Evolutionary conservation across 2,888 invertebrate genomes (phyloP).

Genomic region (Gnatocerus cornutus): DNA sequence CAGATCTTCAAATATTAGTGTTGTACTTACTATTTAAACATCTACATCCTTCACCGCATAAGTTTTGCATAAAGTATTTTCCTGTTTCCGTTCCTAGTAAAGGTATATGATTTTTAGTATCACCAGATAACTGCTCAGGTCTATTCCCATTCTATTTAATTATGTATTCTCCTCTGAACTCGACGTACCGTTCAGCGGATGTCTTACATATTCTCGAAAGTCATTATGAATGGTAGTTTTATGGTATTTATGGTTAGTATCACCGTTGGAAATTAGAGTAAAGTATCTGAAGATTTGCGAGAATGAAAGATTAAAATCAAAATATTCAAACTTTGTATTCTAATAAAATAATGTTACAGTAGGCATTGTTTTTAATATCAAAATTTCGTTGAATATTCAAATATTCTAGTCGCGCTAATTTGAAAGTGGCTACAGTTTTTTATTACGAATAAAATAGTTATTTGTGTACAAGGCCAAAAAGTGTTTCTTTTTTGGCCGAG

Average conservation of each 20-base stretch:
- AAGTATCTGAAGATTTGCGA: constrained; percentile 1
- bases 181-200: constrained; percentile 38
- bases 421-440: no score
- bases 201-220: constrained; percentile 26
- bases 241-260: constrained; percentile 11
- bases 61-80: background rate
- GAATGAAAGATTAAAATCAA: background rate
- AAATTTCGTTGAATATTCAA: no score
- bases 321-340: no score
- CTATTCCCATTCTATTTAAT: constrained; percentile 21
- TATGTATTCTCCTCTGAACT: constrained; percentile 22
- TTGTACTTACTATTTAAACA: no score
- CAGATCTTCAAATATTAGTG: no score
- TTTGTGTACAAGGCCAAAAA: no score
- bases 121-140: constrained; percentile 28
- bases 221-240: constrained; percentile 14
- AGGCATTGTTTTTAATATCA: no score
- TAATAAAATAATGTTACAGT: no score
- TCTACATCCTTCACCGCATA: background rate
- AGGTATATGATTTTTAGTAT: constrained; percentile 1
- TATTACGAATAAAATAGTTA: no score
- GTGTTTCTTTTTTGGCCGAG: no score
- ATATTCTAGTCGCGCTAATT: no score
- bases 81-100: constrained; percentile 6
- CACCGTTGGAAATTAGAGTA: constrained; percentile 3